phyloP scores from a whole-genome alignment of 37 sponge, comb jelly and placozoan genomes.

The Aphrocallistes beatrix region DNA sequence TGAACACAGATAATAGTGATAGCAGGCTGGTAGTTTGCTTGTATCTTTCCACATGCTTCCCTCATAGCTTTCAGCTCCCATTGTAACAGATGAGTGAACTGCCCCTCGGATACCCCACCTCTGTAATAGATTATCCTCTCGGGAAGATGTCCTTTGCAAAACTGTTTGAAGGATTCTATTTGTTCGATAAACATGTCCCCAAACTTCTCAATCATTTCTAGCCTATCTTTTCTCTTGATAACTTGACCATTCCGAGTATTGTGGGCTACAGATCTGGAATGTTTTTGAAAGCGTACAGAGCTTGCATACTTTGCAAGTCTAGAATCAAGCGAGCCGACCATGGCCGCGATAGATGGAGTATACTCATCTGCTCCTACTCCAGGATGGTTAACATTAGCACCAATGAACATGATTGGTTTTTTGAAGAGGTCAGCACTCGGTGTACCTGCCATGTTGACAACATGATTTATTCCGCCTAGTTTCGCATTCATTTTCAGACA shows the following conservation, averaged over 20 bases:
- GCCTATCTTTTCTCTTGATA: conserved; percentile 19
- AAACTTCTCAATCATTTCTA: conserved; percentile 27
- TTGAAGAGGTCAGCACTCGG: conserved; percentile 8
- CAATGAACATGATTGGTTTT: conserved; percentile 48
- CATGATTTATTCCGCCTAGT: conserved; percentile 57
- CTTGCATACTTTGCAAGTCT: background rate
- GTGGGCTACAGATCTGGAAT: background rate
- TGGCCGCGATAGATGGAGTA: conserved; percentile 56
- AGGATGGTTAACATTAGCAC: conserved; percentile 74
- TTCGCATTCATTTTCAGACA: conserved; percentile 61
- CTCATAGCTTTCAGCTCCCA: conserved; percentile 44
- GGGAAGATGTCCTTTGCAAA: conserved; percentile 31
- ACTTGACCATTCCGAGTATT: background rate
- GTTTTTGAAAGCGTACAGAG: background rate
- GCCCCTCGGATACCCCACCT: conserved; percentile 77
- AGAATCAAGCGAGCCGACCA: background rate
- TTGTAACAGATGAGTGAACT: conserved; percentile 40
- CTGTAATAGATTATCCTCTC: conserved; percentile 62
- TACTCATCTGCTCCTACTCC: conserved; percentile 25
- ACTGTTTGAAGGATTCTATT: conserved; percentile 35
- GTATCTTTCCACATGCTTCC: conserved; percentile 53
- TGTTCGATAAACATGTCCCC: conserved; percentile 37
- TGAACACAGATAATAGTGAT: conserved; percentile 74
- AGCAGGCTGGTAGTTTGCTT: conserved; percentile 57
- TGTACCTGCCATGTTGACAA: background rate